Conservation (phyloP, 2,797 vertebrate genomes). For the Melopsittacus undulatus region DNA sequence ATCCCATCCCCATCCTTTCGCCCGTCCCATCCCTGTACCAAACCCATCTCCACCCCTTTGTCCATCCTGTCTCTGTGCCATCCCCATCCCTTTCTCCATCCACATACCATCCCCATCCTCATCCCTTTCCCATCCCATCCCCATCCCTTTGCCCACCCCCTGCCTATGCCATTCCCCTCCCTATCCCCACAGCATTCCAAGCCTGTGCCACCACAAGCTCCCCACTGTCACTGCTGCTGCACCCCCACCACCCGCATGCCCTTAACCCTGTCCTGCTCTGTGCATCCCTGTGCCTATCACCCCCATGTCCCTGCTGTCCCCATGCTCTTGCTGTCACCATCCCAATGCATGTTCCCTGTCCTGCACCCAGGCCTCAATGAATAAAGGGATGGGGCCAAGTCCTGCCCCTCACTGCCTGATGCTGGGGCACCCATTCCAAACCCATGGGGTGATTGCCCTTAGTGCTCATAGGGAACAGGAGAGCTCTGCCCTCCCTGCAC, state of each 20-base stretch:
- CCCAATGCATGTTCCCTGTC: fast-evolving
- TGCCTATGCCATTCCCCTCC: too few relatives aligned
- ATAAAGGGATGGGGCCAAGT: background rate
- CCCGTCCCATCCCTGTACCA: background rate
- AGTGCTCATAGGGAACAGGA: background rate
- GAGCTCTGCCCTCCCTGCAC: background rate
- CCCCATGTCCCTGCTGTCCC: background rate
- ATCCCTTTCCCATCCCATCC: too few relatives aligned
- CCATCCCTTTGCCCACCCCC: too few relatives aligned
- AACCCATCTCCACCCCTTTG: background rate
- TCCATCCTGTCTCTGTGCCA: too few relatives aligned
- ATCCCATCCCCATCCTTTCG: background rate
- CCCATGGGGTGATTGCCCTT: background rate
- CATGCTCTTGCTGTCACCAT: background rate
- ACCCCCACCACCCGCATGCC: background rate
- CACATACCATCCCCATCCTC: too few relatives aligned
- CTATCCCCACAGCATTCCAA: background rate
- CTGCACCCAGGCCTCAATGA: fast-evolving
- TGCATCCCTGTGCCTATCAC: background rate
- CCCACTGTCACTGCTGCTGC: fast-evolving
- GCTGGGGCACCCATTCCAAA: background rate
- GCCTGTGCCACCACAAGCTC: background rate
- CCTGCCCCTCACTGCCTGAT: background rate
- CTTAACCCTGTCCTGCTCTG: background rate
- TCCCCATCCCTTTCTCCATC: background rate